Conservation (phyloP, 2,797 vertebrate species). For the Coilia nasus region DNA sequence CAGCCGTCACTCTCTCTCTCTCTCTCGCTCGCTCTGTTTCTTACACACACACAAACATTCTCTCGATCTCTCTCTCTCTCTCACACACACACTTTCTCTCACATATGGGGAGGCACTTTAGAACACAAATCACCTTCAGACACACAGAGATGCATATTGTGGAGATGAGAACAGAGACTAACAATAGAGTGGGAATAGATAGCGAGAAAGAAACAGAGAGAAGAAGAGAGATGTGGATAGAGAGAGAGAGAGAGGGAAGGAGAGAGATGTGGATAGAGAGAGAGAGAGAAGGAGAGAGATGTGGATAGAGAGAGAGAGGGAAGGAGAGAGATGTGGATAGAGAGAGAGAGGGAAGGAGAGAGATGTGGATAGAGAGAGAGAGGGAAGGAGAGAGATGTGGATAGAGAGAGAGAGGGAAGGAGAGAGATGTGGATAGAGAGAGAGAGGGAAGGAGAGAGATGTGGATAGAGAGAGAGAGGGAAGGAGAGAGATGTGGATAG, state of each 20-base stretch:
- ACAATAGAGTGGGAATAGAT: neutral
- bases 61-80: neutral
- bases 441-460: neutral
- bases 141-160: neutral
- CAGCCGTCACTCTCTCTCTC: neutral
- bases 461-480: neutral
- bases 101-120: slow-evolving; percentile 29
- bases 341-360: neutral
- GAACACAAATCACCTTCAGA: slow-evolving; percentile 6
- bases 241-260: too few relatives aligned
- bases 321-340: neutral
- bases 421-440: neutral
- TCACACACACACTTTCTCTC: neutral
- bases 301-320: neutral
- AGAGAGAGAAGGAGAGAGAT: neutral
- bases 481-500: neutral
- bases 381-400: too few relatives aligned
- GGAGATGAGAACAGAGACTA: neutral
- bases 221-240: too few relatives aligned
- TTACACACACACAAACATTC: slow-evolving; percentile 2
- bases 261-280: too few relatives aligned
- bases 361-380: too few relatives aligned
- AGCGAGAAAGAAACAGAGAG: too few relatives aligned
- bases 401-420: too few relatives aligned
- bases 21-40: neutral